Percentiles rank a stretch among this genome's conserved stretches.
Evolutionary conservation across 2,113 vertebrate genomes (phyloP).

Genomic region (Charina bottae): DNA sequence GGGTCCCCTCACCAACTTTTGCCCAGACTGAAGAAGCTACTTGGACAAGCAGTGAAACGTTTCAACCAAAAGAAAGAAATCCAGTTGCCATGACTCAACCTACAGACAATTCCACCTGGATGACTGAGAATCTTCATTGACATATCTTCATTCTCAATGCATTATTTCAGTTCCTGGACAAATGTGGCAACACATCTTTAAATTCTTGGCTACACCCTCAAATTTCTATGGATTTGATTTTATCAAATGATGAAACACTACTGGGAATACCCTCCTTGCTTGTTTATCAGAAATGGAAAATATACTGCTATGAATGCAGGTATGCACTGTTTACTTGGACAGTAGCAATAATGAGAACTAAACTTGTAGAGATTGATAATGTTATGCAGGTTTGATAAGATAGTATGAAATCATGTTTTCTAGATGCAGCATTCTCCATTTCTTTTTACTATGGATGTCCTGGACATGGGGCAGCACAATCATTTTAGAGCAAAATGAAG

Average conservation of each 20-base stretch:
- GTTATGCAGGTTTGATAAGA: neutral
- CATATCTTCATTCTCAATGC: too few relatives aligned
- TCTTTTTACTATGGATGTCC: neutral
- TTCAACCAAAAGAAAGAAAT: too few relatives aligned
- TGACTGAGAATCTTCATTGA: too few relatives aligned
- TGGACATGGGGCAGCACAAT: neutral
- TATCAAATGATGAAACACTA: neutral
- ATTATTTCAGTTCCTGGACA: neutral
- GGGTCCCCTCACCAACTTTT: too few relatives aligned
- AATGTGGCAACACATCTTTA: neutral
- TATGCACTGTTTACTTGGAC: neutral
- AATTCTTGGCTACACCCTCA: neutral
- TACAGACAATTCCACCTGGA: too few relatives aligned
- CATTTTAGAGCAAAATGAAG: neutral
- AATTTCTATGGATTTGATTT: neutral
- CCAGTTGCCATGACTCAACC: too few relatives aligned
- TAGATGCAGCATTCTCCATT: neutral
- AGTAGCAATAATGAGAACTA: neutral
- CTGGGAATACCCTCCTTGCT: neutral
- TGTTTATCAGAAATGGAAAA: constrained; percentile 7
- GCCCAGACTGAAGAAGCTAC: too few relatives aligned
- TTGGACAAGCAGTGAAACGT: too few relatives aligned
- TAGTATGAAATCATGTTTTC: neutral
- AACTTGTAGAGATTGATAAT: neutral
- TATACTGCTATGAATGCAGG: neutral